phyloP scores from a whole-genome alignment of 1,140 invertebrate species.

The Lasioglossum albipes region DNA sequence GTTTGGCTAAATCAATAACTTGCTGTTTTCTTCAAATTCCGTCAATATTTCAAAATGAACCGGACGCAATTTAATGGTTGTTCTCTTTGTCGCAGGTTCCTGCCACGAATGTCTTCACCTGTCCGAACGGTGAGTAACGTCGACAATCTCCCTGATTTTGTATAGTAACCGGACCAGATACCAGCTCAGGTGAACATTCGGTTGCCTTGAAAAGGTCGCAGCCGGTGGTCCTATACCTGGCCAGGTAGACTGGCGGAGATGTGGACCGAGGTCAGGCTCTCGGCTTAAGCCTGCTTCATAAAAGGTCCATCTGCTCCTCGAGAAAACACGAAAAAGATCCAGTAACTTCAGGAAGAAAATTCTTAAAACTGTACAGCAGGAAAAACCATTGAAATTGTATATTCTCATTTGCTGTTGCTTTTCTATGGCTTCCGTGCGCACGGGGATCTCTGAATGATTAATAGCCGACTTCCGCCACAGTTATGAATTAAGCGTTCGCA shows the following conservation, averaged over 20 bases:
- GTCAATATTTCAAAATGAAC: neutral
- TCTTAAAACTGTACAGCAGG: too few species aligned
- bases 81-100: conserved; percentile 81
- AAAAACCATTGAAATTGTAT: too few species aligned
- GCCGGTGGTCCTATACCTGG: conserved; percentile 8
- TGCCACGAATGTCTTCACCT: conserved; percentile 82
- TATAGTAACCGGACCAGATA: neutral
- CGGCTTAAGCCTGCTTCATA: neutral
- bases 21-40: too few species aligned
- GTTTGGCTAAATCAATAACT: neutral
- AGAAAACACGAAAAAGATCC: too few species aligned
- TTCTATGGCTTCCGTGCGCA: neutral
- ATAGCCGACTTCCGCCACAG: neutral
- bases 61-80: neutral
- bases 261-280: conserved; percentile 7
- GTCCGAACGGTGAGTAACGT: conserved; percentile 84
- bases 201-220: conserved; percentile 29
- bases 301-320: neutral
- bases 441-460: neutral
- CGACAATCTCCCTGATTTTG: neutral
- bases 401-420: too few species aligned
- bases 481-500: neutral
- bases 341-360: too few species aligned
- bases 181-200: neutral
- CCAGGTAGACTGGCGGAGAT: conserved; percentile 11